Conservation (phyloP, 2,888 invertebrate species). For the Strigamia transsilvanica region DNA sequence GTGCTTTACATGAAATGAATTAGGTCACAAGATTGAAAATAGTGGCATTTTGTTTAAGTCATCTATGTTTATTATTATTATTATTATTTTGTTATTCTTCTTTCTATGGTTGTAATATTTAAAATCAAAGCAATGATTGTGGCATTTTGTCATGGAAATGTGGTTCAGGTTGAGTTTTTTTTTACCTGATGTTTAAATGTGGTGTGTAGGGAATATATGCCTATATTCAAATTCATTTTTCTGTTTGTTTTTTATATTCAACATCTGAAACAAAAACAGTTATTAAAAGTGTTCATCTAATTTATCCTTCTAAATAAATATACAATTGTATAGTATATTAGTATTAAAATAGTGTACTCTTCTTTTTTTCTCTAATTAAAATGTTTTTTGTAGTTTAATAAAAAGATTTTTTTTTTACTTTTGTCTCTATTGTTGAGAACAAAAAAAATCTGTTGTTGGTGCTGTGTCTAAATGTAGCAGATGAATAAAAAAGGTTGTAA, state of each 20-base stretch:
- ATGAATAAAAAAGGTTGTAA: constrained; percentile 34
- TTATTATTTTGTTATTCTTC: not conserved
- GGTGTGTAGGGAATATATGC: constrained; percentile 37
- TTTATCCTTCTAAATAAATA: constrained; percentile 12
- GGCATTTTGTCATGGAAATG: constrained; percentile 15
- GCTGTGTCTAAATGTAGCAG: constrained; percentile 35
- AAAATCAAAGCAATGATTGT: not conserved
- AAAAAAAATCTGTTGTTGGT: constrained; percentile 28
- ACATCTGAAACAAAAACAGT: not conserved
- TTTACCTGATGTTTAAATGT: constrained; percentile 35
- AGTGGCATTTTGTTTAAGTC: not conserved
- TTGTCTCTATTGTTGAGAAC: not conserved
- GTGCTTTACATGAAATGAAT: not conserved
- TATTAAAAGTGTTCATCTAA: constrained; percentile 25
- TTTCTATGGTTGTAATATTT: constrained; percentile 29
- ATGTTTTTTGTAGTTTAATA: constrained; percentile 13
- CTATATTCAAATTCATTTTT: constrained; percentile 6
- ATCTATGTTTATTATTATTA: not conserved
- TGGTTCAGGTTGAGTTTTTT: constrained; percentile 26
- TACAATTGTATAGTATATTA: constrained; percentile 3
- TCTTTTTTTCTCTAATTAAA: not conserved
- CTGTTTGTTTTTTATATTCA: not conserved
- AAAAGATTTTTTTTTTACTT: constrained; percentile 13
- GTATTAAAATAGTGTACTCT: constrained; percentile 9
- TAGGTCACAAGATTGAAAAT: constrained; percentile 20